Base-by-base conservation (phyloP, 2,113 vertebrate species). In the Ptilonorhynchus violaceus region DNA sequence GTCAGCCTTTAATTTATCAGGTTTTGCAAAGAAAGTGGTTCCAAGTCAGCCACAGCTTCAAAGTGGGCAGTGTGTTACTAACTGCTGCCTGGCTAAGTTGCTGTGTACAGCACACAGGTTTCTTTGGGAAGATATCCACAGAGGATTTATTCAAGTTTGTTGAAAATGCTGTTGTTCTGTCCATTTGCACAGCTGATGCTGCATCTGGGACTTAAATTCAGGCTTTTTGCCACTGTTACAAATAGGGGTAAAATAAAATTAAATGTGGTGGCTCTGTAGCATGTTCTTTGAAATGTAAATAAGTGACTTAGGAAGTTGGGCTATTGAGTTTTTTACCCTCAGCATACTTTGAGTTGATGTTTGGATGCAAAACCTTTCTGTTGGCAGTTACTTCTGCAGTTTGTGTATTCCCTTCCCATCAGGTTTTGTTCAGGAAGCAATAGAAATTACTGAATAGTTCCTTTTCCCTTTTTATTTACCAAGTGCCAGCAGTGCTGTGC, bases 401-500 rank as follows among this genome's bases (percentile, higher is more conserved):
- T 73, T 82, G 76, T 81, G 64, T 91, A 79, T 93, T 92, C 93
- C 68, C 88, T 86, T 95, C 86, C 91, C 37, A 64, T 44, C 60
- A 72, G 93, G 84, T 93, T 96, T 95, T 96, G 83, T 97, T 92
- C 15, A 4, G 58, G 46, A 68, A 94, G 93, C 75, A 75, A 92
- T 66, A 84, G 93, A 64, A 95, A 82, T 84, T 52, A 78, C 60
- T 96, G 96, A 96, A 95, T 92, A 41, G 73, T 77, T 96, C 84
- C 73, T 95, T 91, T 91, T 92, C 85, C 91, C 49, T 77, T 87
- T 83, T 93, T 91, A 79, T 96, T 96, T 82, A 92, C 28, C 33
- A 16, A 93, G 93, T 87, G 95, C 92, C 96, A 96, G 72, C 92
- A 92, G 85, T 7, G 52, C 82, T 88, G 39, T 42, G 56, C 47